Evolutionary conservation across 2,888 invertebrate species (phyloP).

Genomic region (Hofmannophila pseudospretella): DNA sequence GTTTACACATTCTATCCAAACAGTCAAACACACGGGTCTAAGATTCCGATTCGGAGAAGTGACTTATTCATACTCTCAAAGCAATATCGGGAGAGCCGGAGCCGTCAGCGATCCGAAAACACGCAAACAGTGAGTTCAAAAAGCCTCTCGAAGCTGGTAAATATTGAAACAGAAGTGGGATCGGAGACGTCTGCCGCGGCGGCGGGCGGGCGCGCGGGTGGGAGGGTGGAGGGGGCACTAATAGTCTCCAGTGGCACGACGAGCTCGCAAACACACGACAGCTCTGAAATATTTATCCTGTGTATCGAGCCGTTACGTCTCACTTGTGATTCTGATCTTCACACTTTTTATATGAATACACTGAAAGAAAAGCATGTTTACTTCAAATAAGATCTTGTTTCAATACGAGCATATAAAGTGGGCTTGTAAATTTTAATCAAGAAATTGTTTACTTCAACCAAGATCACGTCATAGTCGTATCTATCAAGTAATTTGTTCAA

Average conservation of each 20-base stretch:
- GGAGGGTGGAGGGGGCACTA: conserved; percentile 31
- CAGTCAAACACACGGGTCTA: conserved; percentile 51
- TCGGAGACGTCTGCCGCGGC: conserved; percentile 62
- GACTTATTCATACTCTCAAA: conserved; percentile 71
- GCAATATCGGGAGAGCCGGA: conserved; percentile 65
- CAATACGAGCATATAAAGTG: no score
- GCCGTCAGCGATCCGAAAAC: conserved; percentile 76
- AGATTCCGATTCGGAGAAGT: conserved; percentile 55
- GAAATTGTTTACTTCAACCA: no score
- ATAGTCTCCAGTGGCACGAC: conserved; percentile 77
- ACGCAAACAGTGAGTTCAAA: conserved; percentile 75
- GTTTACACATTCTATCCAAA: conserved; percentile 57
- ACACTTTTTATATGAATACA: conserved; percentile 13
- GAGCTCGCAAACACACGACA: conserved; percentile 60
- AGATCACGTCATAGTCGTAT: no score
- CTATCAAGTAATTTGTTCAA: no score
- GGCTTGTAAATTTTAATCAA: no score
- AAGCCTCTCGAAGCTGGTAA: conserved; percentile 76
- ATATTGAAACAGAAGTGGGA: conserved; percentile 77
- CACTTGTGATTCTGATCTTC: conserved; percentile 25
- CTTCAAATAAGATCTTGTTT: no score
- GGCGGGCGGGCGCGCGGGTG: conserved; percentile 24
- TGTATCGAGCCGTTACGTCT: conserved; percentile 46
- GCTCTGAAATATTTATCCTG: conserved; percentile 65
- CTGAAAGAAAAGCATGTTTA: no score